Conservation (phyloP, 1,140 invertebrate species). For the Apis dorsata region DNA sequence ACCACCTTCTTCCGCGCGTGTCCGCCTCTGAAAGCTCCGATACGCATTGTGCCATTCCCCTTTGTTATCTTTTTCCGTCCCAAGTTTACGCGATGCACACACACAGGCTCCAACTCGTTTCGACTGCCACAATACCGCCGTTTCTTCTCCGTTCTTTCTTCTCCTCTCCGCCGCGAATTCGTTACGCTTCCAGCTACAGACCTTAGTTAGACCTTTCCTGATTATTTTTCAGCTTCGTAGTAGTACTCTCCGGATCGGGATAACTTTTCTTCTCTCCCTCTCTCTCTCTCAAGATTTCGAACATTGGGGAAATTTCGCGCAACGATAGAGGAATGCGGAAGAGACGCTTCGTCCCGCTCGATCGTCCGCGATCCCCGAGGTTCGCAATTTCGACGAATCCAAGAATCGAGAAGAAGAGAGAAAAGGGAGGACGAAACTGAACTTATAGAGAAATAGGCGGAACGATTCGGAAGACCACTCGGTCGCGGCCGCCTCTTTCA, state of each 20-base stretch:
- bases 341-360: neutral
- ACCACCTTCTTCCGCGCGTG: neutral
- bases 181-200: neutral
- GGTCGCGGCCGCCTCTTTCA: constrained; percentile 72
- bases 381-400: constrained; percentile 58
- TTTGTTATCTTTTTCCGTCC: constrained; percentile 67
- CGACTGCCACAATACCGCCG: neutral
- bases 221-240: constrained; percentile 13
- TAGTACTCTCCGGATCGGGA: no score
- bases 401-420: constrained; percentile 39
- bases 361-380: constrained; percentile 54
- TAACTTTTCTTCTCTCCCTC: neutral
- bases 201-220: constrained; percentile 2
- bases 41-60: constrained; percentile 61
- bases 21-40: constrained; percentile 44
- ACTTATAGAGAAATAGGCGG: constrained; percentile 44
- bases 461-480: constrained; percentile 56
- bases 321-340: neutral
- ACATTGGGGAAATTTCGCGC: neutral
- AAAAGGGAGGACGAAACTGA: constrained; percentile 25
- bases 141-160: neutral
- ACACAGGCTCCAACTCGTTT: constrained; percentile 9
- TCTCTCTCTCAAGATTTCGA: neutral
- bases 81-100: constrained; percentile 57
- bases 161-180: neutral